These are phyloP conservation scores for Alviniconcha marisindica DNA, from an alignment of 1,140 invertebrate species.

Conservation along the genomic window DNA sequence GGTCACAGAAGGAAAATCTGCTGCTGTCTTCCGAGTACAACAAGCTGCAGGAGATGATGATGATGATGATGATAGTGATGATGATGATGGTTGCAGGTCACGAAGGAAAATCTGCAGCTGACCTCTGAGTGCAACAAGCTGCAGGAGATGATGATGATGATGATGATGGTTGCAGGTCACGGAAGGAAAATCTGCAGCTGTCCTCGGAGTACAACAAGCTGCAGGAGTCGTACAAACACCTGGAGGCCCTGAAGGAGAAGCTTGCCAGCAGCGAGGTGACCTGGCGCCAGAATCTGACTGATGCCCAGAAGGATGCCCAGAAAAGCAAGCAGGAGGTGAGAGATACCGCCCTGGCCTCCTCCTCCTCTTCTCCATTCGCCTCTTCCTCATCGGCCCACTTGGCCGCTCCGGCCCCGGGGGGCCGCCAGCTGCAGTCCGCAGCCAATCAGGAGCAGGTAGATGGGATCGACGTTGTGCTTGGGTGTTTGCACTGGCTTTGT, in stretches of 20 bases:
- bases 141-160: too few relatives aligned
- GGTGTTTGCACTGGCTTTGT: background rate
- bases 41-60: slow-evolving; percentile 45
- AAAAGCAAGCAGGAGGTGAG: slow-evolving; percentile 71
- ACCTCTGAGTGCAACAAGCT: slow-evolving; percentile 71
- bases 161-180: slow-evolving; percentile 59
- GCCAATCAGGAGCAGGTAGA: background rate
- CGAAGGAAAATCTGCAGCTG: slow-evolving; percentile 70
- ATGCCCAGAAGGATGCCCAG: slow-evolving; percentile 73
- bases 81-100: slow-evolving; percentile 58
- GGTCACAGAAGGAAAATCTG: slow-evolving; percentile 72
- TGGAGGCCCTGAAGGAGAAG: slow-evolving; percentile 70
- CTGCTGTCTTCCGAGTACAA: slow-evolving; percentile 72
- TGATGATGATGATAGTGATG: too few relatives aligned
- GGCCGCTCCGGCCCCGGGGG: background rate
- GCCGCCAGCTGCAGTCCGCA: background rate
- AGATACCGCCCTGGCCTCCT: slow-evolving; percentile 15
- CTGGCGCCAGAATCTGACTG: slow-evolving; percentile 71
- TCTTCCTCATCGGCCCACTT: background rate
- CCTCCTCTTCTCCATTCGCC: slow-evolving; percentile 1
- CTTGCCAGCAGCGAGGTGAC: slow-evolving; percentile 63
- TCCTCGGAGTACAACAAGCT: slow-evolving; percentile 73
- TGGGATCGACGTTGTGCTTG: background rate
- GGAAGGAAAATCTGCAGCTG: slow-evolving; percentile 71
- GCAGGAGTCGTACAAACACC: slow-evolving; percentile 72